Percentiles rank a stretch among this genome's conserved stretches.
phyloP scores from a whole-genome alignment of 2,888 invertebrate genomes.

The Xestia rhomboidea region DNA sequence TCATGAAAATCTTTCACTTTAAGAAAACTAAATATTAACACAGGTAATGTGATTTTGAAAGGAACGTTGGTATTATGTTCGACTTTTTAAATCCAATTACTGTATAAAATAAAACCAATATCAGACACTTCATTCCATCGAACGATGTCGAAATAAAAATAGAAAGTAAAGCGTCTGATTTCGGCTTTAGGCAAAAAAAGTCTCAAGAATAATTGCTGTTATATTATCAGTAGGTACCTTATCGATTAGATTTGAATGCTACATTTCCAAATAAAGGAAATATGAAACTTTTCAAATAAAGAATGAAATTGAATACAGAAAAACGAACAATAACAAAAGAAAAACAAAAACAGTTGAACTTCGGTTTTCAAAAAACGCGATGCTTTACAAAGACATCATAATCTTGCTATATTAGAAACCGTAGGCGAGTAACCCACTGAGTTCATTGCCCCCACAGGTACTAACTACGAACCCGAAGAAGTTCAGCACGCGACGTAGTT shows the following conservation, averaged over 20 bases:
- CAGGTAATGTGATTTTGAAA: neutral
- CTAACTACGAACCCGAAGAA: neutral
- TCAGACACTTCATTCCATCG: neutral
- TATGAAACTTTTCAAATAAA: neutral
- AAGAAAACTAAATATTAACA: neutral
- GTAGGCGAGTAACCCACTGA: neutral
- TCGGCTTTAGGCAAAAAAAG: neutral
- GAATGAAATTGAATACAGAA: neutral
- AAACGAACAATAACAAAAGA: neutral
- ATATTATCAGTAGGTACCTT: neutral
- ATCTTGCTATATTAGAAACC: neutral
- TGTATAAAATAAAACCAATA: neutral
- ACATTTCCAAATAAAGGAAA: neutral
- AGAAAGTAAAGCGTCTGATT: neutral
- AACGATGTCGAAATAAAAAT: neutral
- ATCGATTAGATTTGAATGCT: neutral
- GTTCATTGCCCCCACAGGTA: constrained; percentile 35
- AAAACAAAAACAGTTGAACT: neutral
- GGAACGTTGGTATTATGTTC: neutral
- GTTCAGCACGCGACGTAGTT: constrained; percentile 41
- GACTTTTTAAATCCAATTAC: neutral
- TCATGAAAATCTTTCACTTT: neutral
- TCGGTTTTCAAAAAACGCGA: neutral
- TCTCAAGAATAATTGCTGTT: neutral
- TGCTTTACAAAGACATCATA: neutral